Percentiles rank a stretch among this genome's conserved stretches.
Conservation (phyloP, 2,888 invertebrate genomes). For the Lepeophtheirus nordmannii region DNA sequence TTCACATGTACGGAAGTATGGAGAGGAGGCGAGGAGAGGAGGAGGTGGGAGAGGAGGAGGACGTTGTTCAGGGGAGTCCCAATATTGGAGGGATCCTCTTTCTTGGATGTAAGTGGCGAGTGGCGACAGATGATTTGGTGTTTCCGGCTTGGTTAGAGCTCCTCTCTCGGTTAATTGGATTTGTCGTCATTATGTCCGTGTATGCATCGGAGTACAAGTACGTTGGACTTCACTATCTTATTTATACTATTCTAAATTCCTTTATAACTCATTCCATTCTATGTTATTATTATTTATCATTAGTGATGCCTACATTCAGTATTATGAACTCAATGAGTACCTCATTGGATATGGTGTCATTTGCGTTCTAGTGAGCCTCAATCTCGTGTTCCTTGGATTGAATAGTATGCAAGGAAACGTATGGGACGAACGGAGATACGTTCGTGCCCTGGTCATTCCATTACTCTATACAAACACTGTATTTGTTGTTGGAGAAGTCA, state of each 20-base stretch:
- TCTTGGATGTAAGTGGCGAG: conserved; percentile 38
- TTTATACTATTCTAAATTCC: not conserved
- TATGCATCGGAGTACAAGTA: not conserved
- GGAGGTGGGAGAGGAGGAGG: not conserved
- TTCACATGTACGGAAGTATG: not conserved
- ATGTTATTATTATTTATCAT: no score
- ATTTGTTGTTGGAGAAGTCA: not conserved
- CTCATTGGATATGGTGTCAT: not conserved
- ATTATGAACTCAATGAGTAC: not conserved
- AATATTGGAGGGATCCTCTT: conserved; percentile 26
- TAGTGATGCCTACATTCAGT: not conserved
- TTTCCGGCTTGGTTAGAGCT: conserved; percentile 33
- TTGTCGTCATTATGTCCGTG: not conserved
- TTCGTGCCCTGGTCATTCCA: not conserved
- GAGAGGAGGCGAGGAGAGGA: not conserved
- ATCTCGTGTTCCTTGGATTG: not conserved
- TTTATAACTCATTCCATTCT: not conserved
- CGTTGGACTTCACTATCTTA: not conserved
- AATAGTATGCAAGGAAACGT: conserved; percentile 10
- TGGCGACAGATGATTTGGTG: conserved; percentile 41
- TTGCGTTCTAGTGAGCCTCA: not conserved
- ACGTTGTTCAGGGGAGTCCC: not conserved
- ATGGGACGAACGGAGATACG: conserved; percentile 9
- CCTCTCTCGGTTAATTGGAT: not conserved
- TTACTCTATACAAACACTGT: not conserved